These are phyloP conservation scores for Malurus splendens DNA, from an alignment of 2,797 vertebrate genomes.

Conservation along the genomic window DNA sequence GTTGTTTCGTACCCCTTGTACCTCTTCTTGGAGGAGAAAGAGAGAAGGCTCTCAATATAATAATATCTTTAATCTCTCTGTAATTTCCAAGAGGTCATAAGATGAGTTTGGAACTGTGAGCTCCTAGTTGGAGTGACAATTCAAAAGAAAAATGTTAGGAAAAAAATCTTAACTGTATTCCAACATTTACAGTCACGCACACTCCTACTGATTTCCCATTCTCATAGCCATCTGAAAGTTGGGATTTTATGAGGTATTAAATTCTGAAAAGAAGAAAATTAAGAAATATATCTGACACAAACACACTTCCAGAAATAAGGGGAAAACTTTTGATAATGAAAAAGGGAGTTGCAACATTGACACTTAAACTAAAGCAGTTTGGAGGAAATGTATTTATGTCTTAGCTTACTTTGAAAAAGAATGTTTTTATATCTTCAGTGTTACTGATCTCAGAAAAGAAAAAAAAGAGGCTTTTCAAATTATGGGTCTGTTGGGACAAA, in stretches of 20 bases:
- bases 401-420: background rate
- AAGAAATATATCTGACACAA: background rate
- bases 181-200: background rate
- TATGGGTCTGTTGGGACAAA: background rate
- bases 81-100: background rate
- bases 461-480: background rate
- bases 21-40: background rate
- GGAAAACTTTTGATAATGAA: background rate
- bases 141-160: background rate
- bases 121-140: slow-evolving; percentile 6
- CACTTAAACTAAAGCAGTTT: background rate
- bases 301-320: background rate
- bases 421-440: background rate
- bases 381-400: background rate
- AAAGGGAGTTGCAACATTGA: background rate
- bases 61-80: background rate
- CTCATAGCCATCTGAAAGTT: background rate
- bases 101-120: background rate
- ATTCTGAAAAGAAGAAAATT: background rate
- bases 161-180: background rate
- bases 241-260: background rate
- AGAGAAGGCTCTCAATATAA: background rate
- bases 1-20: background rate
- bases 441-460: background rate
- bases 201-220: background rate